These are phyloP conservation scores for Delia radicum DNA, from an alignment of 1,140 invertebrate species.

Conservation along the genomic window DNA sequence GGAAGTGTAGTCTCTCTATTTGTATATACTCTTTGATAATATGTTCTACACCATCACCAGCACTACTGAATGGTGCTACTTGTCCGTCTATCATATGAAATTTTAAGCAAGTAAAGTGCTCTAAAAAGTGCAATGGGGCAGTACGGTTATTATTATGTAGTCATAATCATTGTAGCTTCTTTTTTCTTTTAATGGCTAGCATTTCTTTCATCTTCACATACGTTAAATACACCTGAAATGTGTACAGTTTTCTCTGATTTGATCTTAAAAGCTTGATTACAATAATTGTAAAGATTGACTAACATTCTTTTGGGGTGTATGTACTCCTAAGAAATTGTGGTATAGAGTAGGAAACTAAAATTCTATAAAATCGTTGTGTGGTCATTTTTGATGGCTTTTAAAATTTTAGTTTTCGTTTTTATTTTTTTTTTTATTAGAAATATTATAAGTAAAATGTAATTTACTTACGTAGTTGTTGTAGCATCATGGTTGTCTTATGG, in stretches of 20 bases:
- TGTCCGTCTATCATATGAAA: no score
- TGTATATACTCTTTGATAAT: no score
- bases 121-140: not conserved
- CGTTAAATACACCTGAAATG: not conserved
- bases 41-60: not conserved
- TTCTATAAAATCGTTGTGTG: not conserved
- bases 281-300: not conserved
- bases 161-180: not conserved
- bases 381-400: constrained; percentile 9
- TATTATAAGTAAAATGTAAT: not conserved
- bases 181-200: not conserved
- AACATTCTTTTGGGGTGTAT: not conserved
- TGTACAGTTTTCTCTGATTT: not conserved
- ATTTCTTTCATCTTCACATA: not conserved
- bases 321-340: no score
- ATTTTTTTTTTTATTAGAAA: not conserved
- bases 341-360: no score
- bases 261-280: not conserved
- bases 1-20: no score
- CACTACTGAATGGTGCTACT: no score
- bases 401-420: no score
- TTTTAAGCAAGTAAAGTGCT: no score
- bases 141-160: not conserved
- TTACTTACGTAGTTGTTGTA: not conserved
- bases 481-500: not conserved